Evolutionary conservation across 2,113 vertebrate genomes (phyloP).

Genomic region (Triplophysa rosa): DNA sequence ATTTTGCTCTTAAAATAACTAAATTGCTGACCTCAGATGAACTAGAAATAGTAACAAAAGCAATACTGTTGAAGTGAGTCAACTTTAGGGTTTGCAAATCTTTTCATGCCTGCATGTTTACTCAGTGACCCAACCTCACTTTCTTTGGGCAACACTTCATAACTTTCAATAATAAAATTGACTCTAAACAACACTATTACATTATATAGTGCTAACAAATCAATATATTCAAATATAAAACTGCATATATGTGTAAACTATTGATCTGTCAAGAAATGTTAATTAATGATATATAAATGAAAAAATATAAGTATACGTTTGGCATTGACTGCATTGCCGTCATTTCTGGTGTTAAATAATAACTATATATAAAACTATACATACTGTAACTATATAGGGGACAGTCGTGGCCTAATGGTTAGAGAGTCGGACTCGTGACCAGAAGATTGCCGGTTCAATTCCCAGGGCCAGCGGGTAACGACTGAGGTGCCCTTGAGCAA

Average conservation of each 20-base stretch:
- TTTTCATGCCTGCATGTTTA: slow-evolving; percentile 17
- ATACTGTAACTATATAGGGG: background rate
- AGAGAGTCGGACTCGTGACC: too few relatives aligned
- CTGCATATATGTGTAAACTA: background rate
- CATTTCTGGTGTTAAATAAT: background rate
- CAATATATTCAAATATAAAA: background rate
- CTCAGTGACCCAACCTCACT: slow-evolving; percentile 7
- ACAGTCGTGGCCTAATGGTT: too few relatives aligned
- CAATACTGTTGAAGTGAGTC: background rate
- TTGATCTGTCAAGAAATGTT: background rate
- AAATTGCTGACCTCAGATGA: slow-evolving; percentile 19
- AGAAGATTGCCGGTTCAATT: too few relatives aligned
- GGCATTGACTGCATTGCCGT: background rate
- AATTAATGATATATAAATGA: too few relatives aligned
- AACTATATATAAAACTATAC: too few relatives aligned
- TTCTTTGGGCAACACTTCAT: slow-evolving; percentile 16
- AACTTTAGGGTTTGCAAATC: slow-evolving; percentile 5
- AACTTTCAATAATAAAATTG: background rate
- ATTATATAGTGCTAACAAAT: background rate
- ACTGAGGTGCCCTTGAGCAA: too few relatives aligned
- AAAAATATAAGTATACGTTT: too few relatives aligned
- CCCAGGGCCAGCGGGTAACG: too few relatives aligned
- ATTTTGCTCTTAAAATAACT: slow-evolving; percentile 19
- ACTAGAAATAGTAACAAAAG: slow-evolving; percentile 31
- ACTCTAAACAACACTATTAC: too few relatives aligned